A percentile compares a stretch with the other conserved stretches of the same genome.
These are phyloP conservation scores for Bombus consobrinus DNA, from an alignment of 1,140 invertebrate species.

Conservation along the genomic window DNA sequence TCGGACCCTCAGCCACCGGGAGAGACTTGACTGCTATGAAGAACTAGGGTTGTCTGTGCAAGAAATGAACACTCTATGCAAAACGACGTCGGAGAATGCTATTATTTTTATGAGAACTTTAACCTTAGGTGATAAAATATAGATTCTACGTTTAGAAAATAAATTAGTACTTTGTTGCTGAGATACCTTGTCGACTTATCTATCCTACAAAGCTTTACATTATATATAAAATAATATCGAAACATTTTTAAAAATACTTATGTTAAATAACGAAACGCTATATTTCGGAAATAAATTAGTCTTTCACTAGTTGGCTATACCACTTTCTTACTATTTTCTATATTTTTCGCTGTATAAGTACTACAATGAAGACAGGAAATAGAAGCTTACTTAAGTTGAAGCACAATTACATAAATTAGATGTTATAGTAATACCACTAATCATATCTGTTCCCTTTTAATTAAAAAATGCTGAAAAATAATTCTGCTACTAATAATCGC, in stretches of 20 bases:
- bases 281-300: too few species aligned
- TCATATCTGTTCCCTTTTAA: not conserved
- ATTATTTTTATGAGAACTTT: too few species aligned
- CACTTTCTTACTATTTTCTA: too few species aligned
- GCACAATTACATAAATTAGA: not conserved
- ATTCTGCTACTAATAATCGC: not conserved
- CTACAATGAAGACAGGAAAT: not conserved
- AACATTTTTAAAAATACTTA: not conserved
- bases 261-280: too few species aligned
- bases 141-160: too few species aligned
- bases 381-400: not conserved
- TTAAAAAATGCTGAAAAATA: not conserved
- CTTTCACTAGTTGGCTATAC: too few species aligned
- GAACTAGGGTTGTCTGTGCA: constrained; percentile 7
- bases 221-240: too few species aligned
- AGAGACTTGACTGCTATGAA: not conserved
- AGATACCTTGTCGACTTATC: too few species aligned
- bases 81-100: not conserved
- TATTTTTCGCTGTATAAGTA: not conserved
- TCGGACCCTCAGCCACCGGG: constrained; percentile 44
- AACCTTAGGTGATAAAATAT: too few species aligned
- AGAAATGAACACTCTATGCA: not conserved
- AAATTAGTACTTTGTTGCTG: too few species aligned
- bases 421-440: not conserved
- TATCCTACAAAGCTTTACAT: too few species aligned